These are phyloP conservation scores for Drosophila pseudoobscura DNA, from an alignment of 1,140 invertebrate genomes.

Conservation along the genomic window DNA sequence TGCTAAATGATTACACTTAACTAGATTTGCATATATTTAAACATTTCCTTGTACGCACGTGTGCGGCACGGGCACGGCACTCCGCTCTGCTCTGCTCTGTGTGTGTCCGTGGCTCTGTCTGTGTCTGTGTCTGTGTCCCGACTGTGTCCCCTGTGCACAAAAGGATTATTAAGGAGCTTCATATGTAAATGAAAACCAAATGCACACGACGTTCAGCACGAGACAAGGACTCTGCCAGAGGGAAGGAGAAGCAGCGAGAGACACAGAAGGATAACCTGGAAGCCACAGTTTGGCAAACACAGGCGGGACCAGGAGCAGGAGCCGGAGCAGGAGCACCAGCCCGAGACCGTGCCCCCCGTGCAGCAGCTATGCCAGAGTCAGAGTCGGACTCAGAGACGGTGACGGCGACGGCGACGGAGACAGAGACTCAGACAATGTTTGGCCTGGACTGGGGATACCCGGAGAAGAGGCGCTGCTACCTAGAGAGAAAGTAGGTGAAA, in stretches of 20 bases:
- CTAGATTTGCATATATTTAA: constrained; percentile 82
- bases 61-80: not conserved
- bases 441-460: constrained; percentile 35
- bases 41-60: constrained; percentile 79
- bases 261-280: constrained; percentile 67
- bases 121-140: not conserved
- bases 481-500: constrained; percentile 72
- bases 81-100: constrained; percentile 3
- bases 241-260: not conserved
- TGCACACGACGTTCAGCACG: constrained; percentile 67
- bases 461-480: constrained; percentile 18
- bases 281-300: constrained; percentile 79
- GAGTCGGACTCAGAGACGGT: not conserved
- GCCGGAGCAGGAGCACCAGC: constrained; percentile 2
- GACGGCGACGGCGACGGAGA: not conserved
- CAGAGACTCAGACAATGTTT: constrained; percentile 69
- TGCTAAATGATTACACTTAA: constrained; percentile 82
- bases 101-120: constrained; percentile 6
- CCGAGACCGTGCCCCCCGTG: constrained; percentile 9
- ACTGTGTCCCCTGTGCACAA: constrained; percentile 67
- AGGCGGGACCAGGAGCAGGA: constrained; percentile 12
- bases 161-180: constrained; percentile 82
- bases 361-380: not conserved
- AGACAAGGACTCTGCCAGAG: constrained; percentile 3
- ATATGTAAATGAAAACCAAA: constrained; percentile 83